phyloP scores from a whole-genome alignment of 2,797 vertebrate species.

The Arctocebus calabarensis region DNA sequence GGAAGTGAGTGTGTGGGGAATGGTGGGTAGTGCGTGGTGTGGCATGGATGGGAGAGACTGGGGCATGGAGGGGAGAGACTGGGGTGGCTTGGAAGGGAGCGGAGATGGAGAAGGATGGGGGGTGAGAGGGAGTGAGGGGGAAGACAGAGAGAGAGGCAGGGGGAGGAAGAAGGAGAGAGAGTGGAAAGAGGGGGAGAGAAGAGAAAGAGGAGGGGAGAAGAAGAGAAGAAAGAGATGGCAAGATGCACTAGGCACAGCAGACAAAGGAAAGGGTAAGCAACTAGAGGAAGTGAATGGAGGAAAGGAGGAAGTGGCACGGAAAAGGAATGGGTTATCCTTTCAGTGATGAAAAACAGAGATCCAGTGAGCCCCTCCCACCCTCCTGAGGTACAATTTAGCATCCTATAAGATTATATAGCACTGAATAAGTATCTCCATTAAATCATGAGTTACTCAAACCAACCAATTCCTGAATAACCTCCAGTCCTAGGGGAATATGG shows the following conservation, averaged over 20 bases:
- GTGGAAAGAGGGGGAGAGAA: neutral
- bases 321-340: neutral
- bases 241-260: neutral
- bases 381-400: constrained; percentile 80
- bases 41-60: neutral
- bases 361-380: neutral
- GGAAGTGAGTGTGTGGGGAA: no score
- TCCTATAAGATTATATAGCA: constrained; percentile 72
- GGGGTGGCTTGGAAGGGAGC: neutral
- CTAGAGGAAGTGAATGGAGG: neutral
- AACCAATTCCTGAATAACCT: constrained; percentile 75
- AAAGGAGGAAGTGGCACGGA: neutral
- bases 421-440: constrained; percentile 82
- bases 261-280: neutral
- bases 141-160: no score
- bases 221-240: neutral
- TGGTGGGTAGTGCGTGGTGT: no score
- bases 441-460: constrained; percentile 79
- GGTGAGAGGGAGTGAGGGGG: neutral
- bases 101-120: neutral
- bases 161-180: neutral
- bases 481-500: constrained; percentile 80
- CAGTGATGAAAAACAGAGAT: constrained; percentile 44
- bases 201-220: neutral
- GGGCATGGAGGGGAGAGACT: no score